Conservation (phyloP, 2,113 vertebrate genomes). For the Cheilinus undulatus region DNA sequence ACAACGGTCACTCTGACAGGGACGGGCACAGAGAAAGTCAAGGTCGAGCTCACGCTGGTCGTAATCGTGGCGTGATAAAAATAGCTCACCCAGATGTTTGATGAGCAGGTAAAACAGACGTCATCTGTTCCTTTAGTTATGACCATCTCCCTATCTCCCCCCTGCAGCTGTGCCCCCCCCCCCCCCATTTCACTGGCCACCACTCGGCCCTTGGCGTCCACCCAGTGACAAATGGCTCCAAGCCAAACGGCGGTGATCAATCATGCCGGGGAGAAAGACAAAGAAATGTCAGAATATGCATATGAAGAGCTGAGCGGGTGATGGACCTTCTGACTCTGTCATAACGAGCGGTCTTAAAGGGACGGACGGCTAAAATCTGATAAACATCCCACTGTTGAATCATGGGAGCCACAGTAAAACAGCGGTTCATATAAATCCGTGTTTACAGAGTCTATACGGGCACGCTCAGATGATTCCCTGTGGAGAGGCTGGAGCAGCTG, state of each 20-base stretch:
- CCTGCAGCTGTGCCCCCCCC: constrained; percentile 13
- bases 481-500: too few relatives aligned
- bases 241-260: constrained; percentile 46
- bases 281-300: constrained; percentile 36
- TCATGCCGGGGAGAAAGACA: constrained; percentile 30
- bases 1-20: too few relatives aligned
- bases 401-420: too few relatives aligned
- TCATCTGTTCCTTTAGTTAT: constrained; percentile 7
- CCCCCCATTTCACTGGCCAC: neutral
- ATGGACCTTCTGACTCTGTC: constrained; percentile 9
- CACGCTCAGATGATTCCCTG: too few relatives aligned
- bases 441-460: too few relatives aligned
- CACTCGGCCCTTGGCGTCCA: neutral
- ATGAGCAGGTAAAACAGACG: neutral
- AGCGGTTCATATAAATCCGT: too few relatives aligned
- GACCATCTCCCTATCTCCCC: constrained; percentile 35
- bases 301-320: constrained; percentile 16
- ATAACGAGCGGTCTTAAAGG: neutral
- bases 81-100: neutral
- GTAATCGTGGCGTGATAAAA: neutral
- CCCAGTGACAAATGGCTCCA: constrained; percentile 19
- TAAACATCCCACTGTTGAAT: too few relatives aligned
- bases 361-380: too few relatives aligned
- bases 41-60: neutral
- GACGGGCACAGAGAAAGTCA: neutral